Evolutionary conservation across 2,797 vertebrate genomes (phyloP), one percentile per base, ranked within the genome.

Genomic region (Margarornis squamiger): DNA sequence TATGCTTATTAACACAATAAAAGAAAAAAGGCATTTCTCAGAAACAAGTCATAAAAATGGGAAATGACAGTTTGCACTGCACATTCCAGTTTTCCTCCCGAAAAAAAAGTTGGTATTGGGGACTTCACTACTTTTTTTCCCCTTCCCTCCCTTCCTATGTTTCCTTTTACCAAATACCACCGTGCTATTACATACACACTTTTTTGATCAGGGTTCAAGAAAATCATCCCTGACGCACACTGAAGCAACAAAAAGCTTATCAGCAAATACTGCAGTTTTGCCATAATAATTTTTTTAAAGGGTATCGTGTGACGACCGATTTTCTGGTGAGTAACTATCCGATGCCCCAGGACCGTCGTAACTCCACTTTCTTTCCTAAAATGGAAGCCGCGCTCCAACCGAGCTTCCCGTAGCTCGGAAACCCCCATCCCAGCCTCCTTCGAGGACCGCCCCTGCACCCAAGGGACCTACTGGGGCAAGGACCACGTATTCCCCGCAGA

Each of bases 361-460:
- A 76, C 71, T 68, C 80, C 7, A 1, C 55, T 86, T 78, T 59
- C 77, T 67, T 88, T 66, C 95, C 94, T 94, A 96, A 97, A 97
- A 95, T 95, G 95, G 96, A 97, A 97, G 88, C 68, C 16, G 51
- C 24, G 29, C 43, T 48, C 34, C 54, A 29, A 49, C 38, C 16
- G 52, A 55, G 51, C 38, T 85, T 57, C 34, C 61, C 26, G 9
- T 30, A 7, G 20, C 12, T 21, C 32, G 5, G 9, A 65, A 74
- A 10, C 6, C 29, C 77, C 9, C 34, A 46, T 68, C 22, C 17
- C 1, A 70, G 27, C 7, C 36, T 30, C 41, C 70, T 38, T 7
- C 26, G 5, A 6, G 27, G 23, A 34, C 17, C 10, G 8, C 12
- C 10, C 32, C 14, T 1, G n/a, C 29, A 29, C 36, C 7, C 77